phyloP scores from a whole-genome alignment of 2,888 invertebrate species.

The Smittia aterrima region DNA sequence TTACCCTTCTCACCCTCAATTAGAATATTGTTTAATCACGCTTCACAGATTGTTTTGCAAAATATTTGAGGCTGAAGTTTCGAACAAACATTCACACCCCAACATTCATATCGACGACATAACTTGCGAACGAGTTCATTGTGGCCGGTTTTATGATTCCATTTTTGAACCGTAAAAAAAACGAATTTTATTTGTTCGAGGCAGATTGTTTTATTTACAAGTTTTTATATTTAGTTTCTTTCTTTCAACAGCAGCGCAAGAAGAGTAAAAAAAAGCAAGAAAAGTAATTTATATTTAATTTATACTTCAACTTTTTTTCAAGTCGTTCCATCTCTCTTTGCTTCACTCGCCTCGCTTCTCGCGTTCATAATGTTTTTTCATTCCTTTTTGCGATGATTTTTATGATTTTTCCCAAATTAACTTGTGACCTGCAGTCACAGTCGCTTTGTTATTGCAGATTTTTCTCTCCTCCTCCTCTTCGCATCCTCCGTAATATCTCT shows the following conservation, averaged over 20 bases:
- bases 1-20: no score
- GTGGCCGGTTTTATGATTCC: constrained; percentile 30
- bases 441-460: neutral
- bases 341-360: neutral
- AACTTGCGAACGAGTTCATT: neutral
- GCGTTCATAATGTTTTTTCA: constrained; percentile 16
- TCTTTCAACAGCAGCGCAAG: constrained; percentile 14
- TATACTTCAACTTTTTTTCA: constrained; percentile 36
- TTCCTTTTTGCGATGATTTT: constrained; percentile 35
- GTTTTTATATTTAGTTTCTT: constrained; percentile 35
- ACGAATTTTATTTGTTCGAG: constrained; percentile 38
- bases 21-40: no score
- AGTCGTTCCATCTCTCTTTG: neutral
- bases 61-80: no score
- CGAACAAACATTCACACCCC: neutral
- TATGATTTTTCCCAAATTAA: constrained; percentile 41
- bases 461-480: neutral
- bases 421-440: constrained; percentile 36
- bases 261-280: constrained; percentile 7
- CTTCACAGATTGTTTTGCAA: no score
- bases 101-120: neutral
- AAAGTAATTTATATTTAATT: constrained; percentile 40
- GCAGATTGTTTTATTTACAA: constrained; percentile 41
- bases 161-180: constrained; percentile 40
- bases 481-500: constrained; percentile 3